These are phyloP conservation scores for Anarrhichthys ocellatus DNA, from an alignment of 2,113 vertebrate species.

Conservation along the genomic window DNA sequence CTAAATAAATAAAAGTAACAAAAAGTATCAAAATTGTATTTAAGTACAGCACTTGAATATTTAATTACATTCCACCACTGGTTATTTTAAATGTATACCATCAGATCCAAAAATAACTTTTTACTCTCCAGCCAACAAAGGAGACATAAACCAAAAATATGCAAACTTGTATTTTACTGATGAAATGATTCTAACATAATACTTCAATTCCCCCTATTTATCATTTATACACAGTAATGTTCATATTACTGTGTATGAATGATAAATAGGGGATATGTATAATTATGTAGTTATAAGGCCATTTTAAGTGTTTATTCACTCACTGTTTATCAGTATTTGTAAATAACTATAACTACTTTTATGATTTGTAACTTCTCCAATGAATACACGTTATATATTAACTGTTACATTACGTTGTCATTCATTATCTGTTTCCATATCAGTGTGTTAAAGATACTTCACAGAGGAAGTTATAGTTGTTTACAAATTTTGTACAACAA, in stretches of 20 bases:
- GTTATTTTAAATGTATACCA: background rate
- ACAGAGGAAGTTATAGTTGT: background rate
- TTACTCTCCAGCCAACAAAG: background rate
- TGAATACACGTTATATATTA: background rate
- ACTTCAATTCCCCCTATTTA: background rate
- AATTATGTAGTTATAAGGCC: background rate
- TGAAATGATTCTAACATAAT: background rate
- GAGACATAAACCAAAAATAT: background rate
- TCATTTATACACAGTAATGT: background rate
- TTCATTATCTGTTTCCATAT: background rate
- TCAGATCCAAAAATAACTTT: background rate
- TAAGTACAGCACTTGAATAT: background rate
- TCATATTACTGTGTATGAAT: too few species aligned
- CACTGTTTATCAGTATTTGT: too few species aligned
- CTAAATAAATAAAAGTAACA: background rate
- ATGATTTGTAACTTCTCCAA: background rate
- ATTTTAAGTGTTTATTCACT: too few species aligned
- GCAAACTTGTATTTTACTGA: background rate
- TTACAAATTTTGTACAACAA: background rate
- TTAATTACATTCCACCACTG: background rate
- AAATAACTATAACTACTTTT: background rate
- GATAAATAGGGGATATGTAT: too few species aligned
- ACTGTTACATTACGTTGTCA: background rate
- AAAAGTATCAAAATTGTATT: background rate
- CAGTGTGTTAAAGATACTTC: background rate